Evolutionary conservation across 2,797 vertebrate species (phyloP).

Genomic region (Ataeniobius toweri): DNA sequence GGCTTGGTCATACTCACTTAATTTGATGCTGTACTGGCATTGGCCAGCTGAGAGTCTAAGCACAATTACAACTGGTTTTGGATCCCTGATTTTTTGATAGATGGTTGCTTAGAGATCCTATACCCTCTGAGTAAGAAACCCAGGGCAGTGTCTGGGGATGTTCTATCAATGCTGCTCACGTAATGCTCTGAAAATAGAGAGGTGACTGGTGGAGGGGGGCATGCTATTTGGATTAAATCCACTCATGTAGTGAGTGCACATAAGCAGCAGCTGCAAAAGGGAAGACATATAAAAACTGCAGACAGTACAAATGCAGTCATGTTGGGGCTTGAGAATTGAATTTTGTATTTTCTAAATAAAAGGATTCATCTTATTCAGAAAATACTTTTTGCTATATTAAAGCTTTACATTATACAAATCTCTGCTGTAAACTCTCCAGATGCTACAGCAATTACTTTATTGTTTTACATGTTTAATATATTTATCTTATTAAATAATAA

Average conservation of each 20-base stretch:
- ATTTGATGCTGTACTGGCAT: constrained; percentile 53
- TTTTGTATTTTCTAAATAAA: constrained; percentile 16
- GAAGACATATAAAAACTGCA: constrained; percentile 30
- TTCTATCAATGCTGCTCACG: constrained; percentile 74
- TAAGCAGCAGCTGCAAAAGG: constrained; percentile 44
- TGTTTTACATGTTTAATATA: not conserved
- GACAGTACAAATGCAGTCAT: constrained; percentile 31
- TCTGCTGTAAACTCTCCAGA: too few relatives aligned
- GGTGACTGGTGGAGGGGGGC: constrained; percentile 41
- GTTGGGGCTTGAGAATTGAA: not conserved
- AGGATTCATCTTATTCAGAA: not conserved
- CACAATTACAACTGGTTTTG: constrained; percentile 75
- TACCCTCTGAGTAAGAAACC: constrained; percentile 72
- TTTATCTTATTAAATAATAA: too few relatives aligned
- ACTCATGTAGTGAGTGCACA: constrained; percentile 58
- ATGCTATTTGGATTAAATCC: constrained; percentile 71
- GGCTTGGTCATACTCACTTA: constrained; percentile 66
- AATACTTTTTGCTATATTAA: not conserved
- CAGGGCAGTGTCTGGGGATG: constrained; percentile 55
- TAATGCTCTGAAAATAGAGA: constrained; percentile 68
- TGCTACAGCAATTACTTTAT: too few relatives aligned
- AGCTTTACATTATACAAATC: not conserved
- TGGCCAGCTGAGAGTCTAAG: constrained; percentile 65
- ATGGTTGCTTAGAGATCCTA: constrained; percentile 70
- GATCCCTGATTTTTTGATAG: constrained; percentile 74